A percentile compares a stretch with the other conserved stretches of the same genome.
phyloP scores from a whole-genome alignment of 2,113 vertebrate genomes.

The Okapia johnstoni region DNA sequence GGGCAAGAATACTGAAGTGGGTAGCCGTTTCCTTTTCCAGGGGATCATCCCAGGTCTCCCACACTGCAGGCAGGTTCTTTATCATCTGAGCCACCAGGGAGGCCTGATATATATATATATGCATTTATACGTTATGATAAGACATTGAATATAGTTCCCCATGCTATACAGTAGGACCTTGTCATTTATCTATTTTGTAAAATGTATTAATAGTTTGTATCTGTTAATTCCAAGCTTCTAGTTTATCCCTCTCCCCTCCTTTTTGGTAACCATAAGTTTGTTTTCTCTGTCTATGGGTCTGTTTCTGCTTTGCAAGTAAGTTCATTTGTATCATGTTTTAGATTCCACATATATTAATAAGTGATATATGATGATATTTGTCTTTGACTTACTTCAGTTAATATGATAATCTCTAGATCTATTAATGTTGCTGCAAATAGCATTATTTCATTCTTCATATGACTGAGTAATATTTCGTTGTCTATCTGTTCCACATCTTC shows the following conservation, averaged over 20 bases:
- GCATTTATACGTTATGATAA: background rate
- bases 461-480: background rate
- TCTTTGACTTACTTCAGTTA: background rate
- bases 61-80: background rate
- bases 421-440: background rate
- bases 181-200: background rate
- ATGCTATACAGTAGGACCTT: background rate
- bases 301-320: background rate
- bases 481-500: background rate
- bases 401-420: background rate
- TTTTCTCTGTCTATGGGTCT: background rate
- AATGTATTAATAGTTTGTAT: background rate
- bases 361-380: background rate
- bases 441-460: background rate
- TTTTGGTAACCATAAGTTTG: background rate
- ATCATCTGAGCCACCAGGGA: background rate
- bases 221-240: background rate
- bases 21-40: background rate
- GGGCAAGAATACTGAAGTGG: background rate
- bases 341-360: background rate
- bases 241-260: background rate
- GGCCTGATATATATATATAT: background rate
- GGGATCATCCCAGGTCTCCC: background rate
- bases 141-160: background rate
- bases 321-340: background rate